Conservation (phyloP, 1,140 invertebrate species). For the Drosophila littoralis region DNA sequence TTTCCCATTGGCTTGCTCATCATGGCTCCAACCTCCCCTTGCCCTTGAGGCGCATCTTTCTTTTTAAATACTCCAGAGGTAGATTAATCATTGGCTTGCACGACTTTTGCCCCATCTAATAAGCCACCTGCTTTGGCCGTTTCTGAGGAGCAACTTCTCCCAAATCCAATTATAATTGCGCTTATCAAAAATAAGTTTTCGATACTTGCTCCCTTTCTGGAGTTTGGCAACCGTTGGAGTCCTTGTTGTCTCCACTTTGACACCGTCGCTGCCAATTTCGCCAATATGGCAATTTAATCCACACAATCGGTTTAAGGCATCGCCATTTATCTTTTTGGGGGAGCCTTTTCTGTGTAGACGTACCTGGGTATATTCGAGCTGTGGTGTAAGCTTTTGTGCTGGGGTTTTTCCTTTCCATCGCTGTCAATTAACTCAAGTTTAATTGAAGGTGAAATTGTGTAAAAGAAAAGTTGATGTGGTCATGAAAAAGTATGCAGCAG, state of each 20-base stretch:
- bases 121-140: slow-evolving; percentile 38
- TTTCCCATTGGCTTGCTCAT: slow-evolving; percentile 50
- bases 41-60: slow-evolving; percentile 44
- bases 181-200: slow-evolving; percentile 84
- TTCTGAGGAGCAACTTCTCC: slow-evolving; percentile 61
- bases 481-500: slow-evolving; percentile 50
- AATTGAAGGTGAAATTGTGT: slow-evolving; percentile 80
- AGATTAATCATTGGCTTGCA: slow-evolving; percentile 73
- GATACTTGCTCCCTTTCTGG: slow-evolving; percentile 63
- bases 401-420: slow-evolving; percentile 57
- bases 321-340: slow-evolving; percentile 74
- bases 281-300: slow-evolving; percentile 84
- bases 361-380: slow-evolving; percentile 30
- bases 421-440: slow-evolving; percentile 79
- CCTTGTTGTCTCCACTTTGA: slow-evolving; percentile 29
- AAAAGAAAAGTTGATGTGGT: slow-evolving; percentile 63
- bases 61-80: slow-evolving; percentile 80
- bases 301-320: slow-evolving; percentile 83
- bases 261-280: slow-evolving; percentile 74
- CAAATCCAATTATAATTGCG: slow-evolving; percentile 84
- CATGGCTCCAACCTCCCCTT: not conserved
- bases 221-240: slow-evolving; percentile 21
- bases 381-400: slow-evolving; percentile 49
- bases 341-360: slow-evolving; percentile 2
- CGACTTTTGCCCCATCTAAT: slow-evolving; percentile 43